Evolutionary conservation across 2,888 invertebrate genomes (phyloP).

Genomic region (Campoplex nolae): DNA sequence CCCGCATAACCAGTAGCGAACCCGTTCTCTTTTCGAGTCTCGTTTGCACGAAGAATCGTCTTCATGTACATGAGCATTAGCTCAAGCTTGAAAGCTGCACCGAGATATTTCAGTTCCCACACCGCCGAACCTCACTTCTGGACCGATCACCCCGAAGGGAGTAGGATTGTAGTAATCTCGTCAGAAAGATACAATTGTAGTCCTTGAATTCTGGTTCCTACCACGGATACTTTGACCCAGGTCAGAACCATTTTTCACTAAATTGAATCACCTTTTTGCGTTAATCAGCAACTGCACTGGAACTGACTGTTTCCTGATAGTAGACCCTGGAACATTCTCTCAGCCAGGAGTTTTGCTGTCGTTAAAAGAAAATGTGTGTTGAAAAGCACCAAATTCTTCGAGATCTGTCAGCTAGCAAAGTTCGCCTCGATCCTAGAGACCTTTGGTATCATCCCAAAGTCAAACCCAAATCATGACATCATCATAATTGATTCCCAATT

Average conservation of each 20-base stretch:
- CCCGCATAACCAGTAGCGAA: constrained; percentile 29
- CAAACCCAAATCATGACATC: not conserved
- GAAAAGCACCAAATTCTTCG: no score
- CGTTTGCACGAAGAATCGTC: not conserved
- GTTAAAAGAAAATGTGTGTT: no score
- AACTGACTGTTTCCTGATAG: not conserved
- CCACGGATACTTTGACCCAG: not conserved
- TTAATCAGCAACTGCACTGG: not conserved
- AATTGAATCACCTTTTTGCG: not conserved
- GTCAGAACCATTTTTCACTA: not conserved
- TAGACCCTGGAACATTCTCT: not conserved
- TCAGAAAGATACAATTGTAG: not conserved
- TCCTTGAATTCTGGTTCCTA: not conserved
- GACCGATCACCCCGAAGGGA: not conserved
- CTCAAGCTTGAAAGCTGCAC: not conserved
- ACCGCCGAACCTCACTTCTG: not conserved
- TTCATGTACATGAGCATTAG: not conserved
- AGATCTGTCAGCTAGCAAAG: no score
- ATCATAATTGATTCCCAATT: not conserved
- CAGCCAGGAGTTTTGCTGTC: no score
- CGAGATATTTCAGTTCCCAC: constrained; percentile 29
- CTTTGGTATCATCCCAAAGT: no score
- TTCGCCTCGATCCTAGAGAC: no score
- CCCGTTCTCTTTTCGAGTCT: constrained; percentile 26
- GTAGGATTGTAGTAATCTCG: not conserved